Evolutionary conservation across 2,888 invertebrate species (phyloP), one percentile per base, ranked within the genome.

Genomic region (Trichopoda pennipes): DNA sequence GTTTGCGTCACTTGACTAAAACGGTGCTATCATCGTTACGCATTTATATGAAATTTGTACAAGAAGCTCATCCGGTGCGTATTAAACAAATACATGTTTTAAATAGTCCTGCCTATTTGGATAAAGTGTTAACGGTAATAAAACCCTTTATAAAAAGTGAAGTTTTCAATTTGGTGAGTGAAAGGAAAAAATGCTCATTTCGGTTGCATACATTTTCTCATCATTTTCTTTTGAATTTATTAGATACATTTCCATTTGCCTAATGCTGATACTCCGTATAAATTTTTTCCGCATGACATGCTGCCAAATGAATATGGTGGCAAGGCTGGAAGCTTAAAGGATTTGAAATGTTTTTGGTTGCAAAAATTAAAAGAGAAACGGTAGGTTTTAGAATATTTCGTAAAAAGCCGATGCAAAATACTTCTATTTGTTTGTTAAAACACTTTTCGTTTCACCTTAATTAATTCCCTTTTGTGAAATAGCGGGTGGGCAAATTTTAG

Each of bases 211-310:
- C n/a, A n/a, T n/a, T n/a, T n/a, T n/a, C n/a, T n/a, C n/a, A n/a
- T n/a, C 1, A 47, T 2, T 47, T 38, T 17, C 12, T 60, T 19
- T 17, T 49, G 23, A 4, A 16, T 16, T 56, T 66, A 47, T 16
- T n/a, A 95, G 94, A 92, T 95, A 35, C 94, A 94, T 85, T 95
- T 94, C 90, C 95, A 95, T 88, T 91, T 93, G 83, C 94, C 95
- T 0, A 93, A 93, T 85, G 93, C 95, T 0, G 93, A 93, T 6
- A 94, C 94, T 0, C 89, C 95, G 0, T 94, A 92, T 86, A 92
- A 94, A 68, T 93, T 93, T 85, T 92, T 95, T 47, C 93, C 95
- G 0, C 92, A 91, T 85, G 93, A 94, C 55, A 89, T 95, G 77
- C 86, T 95, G 66, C 95, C 95, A 0, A 91, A 92, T 28, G 95